Evolutionary conservation across 2,113 vertebrate species (phyloP).

Genomic region (Ailurus styani): DNA sequence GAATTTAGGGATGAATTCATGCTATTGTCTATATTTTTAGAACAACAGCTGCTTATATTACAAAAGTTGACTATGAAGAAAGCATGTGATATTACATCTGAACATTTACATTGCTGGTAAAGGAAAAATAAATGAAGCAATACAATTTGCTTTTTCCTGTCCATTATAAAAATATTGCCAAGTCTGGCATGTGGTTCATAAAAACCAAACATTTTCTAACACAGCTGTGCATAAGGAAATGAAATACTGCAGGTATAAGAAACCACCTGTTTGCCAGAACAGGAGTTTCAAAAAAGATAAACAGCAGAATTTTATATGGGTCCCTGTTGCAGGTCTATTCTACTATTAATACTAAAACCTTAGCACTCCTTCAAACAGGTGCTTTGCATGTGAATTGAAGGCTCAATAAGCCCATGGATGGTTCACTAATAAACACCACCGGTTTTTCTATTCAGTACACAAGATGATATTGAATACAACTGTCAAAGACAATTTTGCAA

Average conservation of each 20-base stretch:
- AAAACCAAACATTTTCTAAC: slow-evolving; percentile 60
- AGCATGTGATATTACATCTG: slow-evolving; percentile 61
- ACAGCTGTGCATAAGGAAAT: slow-evolving; percentile 68
- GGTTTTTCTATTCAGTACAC: slow-evolving; percentile 15
- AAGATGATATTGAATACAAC: slow-evolving; percentile 25
- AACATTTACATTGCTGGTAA: slow-evolving; percentile 61
- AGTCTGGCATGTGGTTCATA: slow-evolving; percentile 65
- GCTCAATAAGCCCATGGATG: slow-evolving; percentile 22
- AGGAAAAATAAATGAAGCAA: slow-evolving; percentile 67
- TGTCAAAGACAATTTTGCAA: slow-evolving; percentile 34
- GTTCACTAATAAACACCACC: not conserved
- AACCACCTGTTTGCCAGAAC: slow-evolving; percentile 58
- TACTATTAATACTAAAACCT: slow-evolving; percentile 2
- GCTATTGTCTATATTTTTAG: slow-evolving; percentile 58
- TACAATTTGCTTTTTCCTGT: slow-evolving; percentile 71
- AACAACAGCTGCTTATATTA: slow-evolving; percentile 55
- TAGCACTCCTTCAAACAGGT: slow-evolving; percentile 46
- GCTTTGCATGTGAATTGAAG: not conserved
- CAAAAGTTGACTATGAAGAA: slow-evolving; percentile 58
- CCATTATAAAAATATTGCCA: slow-evolving; percentile 65
- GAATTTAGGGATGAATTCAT: slow-evolving; percentile 76
- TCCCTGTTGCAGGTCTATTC: slow-evolving; percentile 1
- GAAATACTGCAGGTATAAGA: slow-evolving; percentile 63
- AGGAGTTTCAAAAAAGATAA: slow-evolving; percentile 45
- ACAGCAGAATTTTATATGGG: slow-evolving; percentile 46